These are phyloP conservation scores for Solea solea DNA, from an alignment of 2,113 vertebrate genomes.

Conservation along the genomic window DNA sequence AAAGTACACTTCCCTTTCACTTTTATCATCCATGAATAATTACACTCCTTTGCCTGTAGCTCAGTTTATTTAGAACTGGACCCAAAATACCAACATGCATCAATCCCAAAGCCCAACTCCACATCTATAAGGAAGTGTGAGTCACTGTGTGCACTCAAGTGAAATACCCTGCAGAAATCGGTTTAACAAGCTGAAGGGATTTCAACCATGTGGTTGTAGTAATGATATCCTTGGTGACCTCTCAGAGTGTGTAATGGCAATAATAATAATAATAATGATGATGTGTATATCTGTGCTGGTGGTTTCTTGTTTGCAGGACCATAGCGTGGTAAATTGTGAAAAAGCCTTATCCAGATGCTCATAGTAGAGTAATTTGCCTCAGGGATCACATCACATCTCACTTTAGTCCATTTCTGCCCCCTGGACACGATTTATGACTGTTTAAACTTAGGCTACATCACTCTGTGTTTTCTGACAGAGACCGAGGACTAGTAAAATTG, in stretches of 20 bases:
- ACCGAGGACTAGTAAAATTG: constrained; percentile 6
- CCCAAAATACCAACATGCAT: constrained; percentile 19
- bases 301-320: constrained; percentile 39
- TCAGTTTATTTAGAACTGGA: constrained; percentile 13
- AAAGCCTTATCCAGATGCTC: constrained; percentile 39
- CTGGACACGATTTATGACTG: constrained; percentile 35
- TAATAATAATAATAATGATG: constrained; percentile 6
- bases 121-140: constrained; percentile 11
- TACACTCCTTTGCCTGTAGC: constrained; percentile 30
- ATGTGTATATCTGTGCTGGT: constrained; percentile 37
- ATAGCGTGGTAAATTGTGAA: constrained; percentile 38
- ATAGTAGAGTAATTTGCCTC: constrained; percentile 51
- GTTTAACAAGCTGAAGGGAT: constrained; percentile 34
- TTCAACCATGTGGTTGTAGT: constrained; percentile 48
- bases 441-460: constrained; percentile 20
- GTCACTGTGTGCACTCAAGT: constrained; percentile 7
- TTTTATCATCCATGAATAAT: constrained; percentile 46
- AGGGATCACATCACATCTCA: constrained; percentile 39
- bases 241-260: constrained; percentile 40
- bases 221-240: constrained; percentile 53
- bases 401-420: constrained; percentile 17
- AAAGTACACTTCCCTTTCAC: constrained; percentile 5
- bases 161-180: constrained; percentile 19
- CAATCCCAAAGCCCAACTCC: constrained; percentile 21
- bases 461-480: constrained; percentile 14